Conservation (phyloP, 2,888 invertebrate species). For the Lingula anatina region DNA sequence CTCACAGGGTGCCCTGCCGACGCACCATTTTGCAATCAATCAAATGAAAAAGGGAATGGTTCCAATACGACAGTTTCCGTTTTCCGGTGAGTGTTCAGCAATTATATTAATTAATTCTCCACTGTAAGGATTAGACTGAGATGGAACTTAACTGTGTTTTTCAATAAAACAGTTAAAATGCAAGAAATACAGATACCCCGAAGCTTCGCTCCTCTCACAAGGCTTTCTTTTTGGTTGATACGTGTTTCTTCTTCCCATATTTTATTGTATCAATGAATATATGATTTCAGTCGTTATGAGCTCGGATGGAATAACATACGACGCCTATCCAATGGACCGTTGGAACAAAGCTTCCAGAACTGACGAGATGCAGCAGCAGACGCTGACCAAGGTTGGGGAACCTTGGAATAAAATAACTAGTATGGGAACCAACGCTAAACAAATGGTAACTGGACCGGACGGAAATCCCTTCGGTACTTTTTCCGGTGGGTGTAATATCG, state of each 20-base stretch:
- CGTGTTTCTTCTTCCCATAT: too few relatives aligned
- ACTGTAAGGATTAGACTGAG: too few relatives aligned
- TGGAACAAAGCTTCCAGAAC: constrained; percentile 25
- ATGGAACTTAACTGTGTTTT: too few relatives aligned
- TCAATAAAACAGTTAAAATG: neutral
- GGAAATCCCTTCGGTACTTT: constrained; percentile 28
- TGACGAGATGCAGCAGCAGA: constrained; percentile 28
- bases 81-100: constrained; percentile 15
- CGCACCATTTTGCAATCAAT: constrained; percentile 26
- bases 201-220: too few relatives aligned
- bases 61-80: constrained; percentile 24
- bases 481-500: constrained; percentile 15
- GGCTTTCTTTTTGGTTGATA: too few relatives aligned
- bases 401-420: constrained; percentile 26
- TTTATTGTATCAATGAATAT: too few relatives aligned
- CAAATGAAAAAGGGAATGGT: constrained; percentile 18
- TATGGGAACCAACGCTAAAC: constrained; percentile 32
- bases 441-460: constrained; percentile 30
- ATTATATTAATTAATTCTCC: too few relatives aligned
- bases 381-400: constrained; percentile 20
- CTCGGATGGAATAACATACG: constrained; percentile 20
- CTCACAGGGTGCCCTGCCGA: constrained; percentile 19
- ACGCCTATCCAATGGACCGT: constrained; percentile 29
- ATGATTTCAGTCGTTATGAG: constrained; percentile 18
- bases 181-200: neutral